Evolutionary conservation across 2,797 vertebrate species (phyloP), one percentile per base, ranked within the genome.

Genomic region (Cynopterus sphinx): DNA sequence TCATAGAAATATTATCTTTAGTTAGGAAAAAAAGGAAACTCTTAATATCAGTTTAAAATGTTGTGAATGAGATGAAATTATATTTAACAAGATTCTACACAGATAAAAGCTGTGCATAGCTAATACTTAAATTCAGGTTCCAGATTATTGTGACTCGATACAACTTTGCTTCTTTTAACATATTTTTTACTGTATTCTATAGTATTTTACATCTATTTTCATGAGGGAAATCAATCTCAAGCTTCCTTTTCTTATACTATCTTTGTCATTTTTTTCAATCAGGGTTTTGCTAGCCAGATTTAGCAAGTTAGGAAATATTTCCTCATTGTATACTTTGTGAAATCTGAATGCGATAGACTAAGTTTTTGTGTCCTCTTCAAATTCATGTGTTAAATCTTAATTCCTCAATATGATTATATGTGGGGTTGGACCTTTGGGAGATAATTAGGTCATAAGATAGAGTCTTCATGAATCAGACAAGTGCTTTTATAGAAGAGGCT

Each of bases 391-490:
- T 51, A 41, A 11, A 6, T 73, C 13, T 26, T n/a, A 41, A 63
- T 17, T 8, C 53, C 21, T 21, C 13, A 16, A 17, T 59, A 53
- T 2, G 28, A 73, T 6, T 21, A 15, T 33, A 26, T 49, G 63
- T n/a, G 21, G 33, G 51, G 9, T 8, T 3, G 36, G 9, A 15
- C 1, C 13, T 4, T 31, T 24, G 5, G 17, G n/a, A 19, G 6
- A 26, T 26, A 9, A 41, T 17, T 9, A n/a, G 43, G 33, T 39
- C 43, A 9, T 67, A 31, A 43, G 26, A 9, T 16, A 3, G 33
- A n/a, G 7, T 39, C 17, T 19, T 53, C 46, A 24, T 19, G 19
- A 77, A 67, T 67, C 46, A 9, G 5, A 41, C n/a, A 16, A 24
- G 46, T 59, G 33, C 10, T 43, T 16, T 67, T 65, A 63, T 41